A percentile compares a stretch with the other conserved stretches of the same genome.
These are phyloP conservation scores for Labeo rohita DNA, from an alignment of 2,113 vertebrate genomes.

Conservation along the genomic window DNA sequence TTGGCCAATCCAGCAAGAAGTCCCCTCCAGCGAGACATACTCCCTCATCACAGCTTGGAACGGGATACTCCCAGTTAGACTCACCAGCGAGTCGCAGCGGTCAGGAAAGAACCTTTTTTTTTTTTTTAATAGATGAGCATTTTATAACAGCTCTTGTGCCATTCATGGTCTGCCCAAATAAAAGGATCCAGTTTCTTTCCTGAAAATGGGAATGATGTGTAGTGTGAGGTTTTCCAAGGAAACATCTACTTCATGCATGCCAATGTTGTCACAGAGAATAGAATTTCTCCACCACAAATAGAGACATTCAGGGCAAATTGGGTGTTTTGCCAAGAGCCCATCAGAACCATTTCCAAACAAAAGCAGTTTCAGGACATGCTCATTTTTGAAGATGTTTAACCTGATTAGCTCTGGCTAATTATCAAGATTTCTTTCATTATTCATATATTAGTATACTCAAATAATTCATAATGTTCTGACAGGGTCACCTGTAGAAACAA, in stretches of 20 bases:
- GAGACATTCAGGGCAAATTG: background rate
- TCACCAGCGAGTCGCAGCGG: constrained; percentile 56
- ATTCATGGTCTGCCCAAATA: constrained; percentile 61
- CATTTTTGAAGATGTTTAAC: background rate
- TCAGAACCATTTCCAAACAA: background rate
- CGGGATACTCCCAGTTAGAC: constrained; percentile 63
- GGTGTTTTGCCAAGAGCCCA: background rate
- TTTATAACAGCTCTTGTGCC: constrained; percentile 60
- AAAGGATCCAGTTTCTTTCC: constrained; percentile 59
- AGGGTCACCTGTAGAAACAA: too few species aligned
- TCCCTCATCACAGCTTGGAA: constrained; percentile 62
- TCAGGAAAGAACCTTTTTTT: constrained; percentile 60
- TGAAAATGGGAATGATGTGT: constrained; percentile 61
- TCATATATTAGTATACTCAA: too few species aligned
- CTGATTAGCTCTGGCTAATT: background rate
- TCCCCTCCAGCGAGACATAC: constrained; percentile 63
- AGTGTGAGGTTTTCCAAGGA: constrained; percentile 46
- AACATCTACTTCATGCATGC: constrained; percentile 46
- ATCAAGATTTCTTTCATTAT: too few species aligned
- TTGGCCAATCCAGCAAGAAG: constrained; percentile 56
- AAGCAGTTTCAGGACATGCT: constrained; percentile 4
- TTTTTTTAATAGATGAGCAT: constrained; percentile 65
- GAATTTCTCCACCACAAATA: constrained; percentile 31
- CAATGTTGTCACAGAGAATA: constrained; percentile 41
- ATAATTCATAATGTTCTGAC: too few species aligned